Conservation (phyloP, 2,113 vertebrate species). For the Heterotilapia buettikoferi region DNA sequence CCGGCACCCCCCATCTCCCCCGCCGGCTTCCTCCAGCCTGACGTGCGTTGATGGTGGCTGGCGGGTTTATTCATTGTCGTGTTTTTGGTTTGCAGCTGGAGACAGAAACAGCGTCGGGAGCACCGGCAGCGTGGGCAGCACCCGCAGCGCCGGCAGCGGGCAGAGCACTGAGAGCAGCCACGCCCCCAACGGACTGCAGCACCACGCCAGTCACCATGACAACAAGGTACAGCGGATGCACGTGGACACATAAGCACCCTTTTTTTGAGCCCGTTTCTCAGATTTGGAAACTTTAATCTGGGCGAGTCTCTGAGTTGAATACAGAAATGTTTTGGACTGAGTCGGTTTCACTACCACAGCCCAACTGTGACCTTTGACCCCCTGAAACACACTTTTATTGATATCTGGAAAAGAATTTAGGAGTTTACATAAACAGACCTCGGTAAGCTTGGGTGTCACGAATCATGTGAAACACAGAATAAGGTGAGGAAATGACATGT, state of each 20-base stretch:
- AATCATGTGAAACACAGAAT: background rate
- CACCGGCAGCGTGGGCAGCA: constrained; percentile 88
- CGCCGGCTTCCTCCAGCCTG: background rate
- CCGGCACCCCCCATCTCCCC: background rate
- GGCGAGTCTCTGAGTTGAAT: rapidly evolving
- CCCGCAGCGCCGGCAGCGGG: constrained; percentile 89
- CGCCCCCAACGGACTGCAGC: constrained; percentile 55
- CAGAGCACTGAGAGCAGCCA: constrained; percentile 89
- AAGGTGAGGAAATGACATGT: background rate
- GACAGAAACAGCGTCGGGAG: constrained; percentile 93
- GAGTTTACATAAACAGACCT: background rate
- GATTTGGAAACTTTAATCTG: background rate
- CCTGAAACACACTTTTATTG: background rate
- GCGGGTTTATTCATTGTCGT: background rate
- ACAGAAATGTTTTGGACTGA: background rate
- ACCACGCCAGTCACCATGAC: constrained; percentile 26
- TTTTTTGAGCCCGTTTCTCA: rapidly evolving
- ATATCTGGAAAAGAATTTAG: background rate
- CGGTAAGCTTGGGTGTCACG: background rate
- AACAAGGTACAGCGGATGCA: constrained; percentile 31
- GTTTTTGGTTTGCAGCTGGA: constrained; percentile 71
- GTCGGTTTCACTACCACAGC: background rate
- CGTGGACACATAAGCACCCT: background rate
- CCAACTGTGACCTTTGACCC: background rate
- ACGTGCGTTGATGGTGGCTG: rapidly evolving